phyloP scores from a whole-genome alignment of 2,888 invertebrate species.

The Blera fallax region DNA sequence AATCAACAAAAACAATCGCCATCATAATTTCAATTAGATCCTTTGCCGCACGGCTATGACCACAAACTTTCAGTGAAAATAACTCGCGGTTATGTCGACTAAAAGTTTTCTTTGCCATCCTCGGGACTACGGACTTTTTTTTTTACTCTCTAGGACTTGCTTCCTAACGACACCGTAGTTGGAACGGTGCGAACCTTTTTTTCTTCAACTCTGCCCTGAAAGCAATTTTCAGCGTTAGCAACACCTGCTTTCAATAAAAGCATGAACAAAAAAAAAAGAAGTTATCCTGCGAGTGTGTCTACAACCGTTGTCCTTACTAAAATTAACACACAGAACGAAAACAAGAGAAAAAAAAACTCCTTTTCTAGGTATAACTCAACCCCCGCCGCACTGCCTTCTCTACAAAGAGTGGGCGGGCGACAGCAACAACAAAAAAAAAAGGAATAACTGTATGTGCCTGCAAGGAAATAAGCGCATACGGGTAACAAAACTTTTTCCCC shows the following conservation, averaged over 20 bases:
- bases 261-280: constrained; percentile 17
- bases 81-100: constrained; percentile 66
- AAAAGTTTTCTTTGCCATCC: constrained; percentile 19
- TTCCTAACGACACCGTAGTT: constrained; percentile 28
- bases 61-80: constrained; percentile 63
- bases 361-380: background rate
- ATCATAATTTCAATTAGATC: constrained; percentile 66
- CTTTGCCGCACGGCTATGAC: constrained; percentile 36
- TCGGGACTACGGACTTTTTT: background rate
- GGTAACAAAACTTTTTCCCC: constrained; percentile 57
- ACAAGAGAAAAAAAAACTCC: background rate
- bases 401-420: too few species aligned
- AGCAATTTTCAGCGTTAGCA: constrained; percentile 66
- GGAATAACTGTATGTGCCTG: constrained; percentile 19
- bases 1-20: constrained; percentile 55
- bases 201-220: constrained; percentile 55
- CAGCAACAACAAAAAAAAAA: background rate
- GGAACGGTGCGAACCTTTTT: background rate
- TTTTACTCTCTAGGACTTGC: background rate
- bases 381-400: background rate
- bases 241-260: constrained; percentile 72
- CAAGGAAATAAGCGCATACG: constrained; percentile 58
- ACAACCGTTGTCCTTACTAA: constrained; percentile 45
- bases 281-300: constrained; percentile 30
- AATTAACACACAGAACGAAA: constrained; percentile 30